Evolutionary conservation across 2,113 vertebrate genomes (phyloP).

Genomic region (Megaceryle maxima): DNA sequence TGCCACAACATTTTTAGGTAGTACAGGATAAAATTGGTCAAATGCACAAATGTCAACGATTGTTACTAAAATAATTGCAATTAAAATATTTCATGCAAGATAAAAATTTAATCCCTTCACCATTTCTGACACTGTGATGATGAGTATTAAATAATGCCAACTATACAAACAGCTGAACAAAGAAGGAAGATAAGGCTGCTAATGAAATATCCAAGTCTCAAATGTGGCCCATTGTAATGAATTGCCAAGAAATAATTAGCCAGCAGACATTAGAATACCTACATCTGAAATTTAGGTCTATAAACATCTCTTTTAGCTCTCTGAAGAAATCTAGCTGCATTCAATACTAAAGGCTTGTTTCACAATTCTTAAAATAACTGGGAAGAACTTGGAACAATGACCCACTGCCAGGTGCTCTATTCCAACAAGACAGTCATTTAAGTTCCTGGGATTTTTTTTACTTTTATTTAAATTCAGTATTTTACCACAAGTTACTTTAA

Average conservation of each 20-base stretch:
- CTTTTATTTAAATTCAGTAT: background rate
- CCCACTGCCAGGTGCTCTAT: background rate
- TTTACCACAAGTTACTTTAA: conserved; percentile 20
- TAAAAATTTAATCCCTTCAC: background rate
- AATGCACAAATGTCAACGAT: background rate
- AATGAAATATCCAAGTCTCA: conserved; percentile 3
- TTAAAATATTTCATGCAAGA: background rate
- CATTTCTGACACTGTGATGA: background rate
- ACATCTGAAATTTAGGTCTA: background rate
- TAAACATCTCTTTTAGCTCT: background rate
- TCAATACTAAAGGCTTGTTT: background rate
- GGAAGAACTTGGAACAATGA: background rate
- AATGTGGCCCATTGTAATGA: background rate
- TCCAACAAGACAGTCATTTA: background rate
- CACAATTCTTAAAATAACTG: conserved; percentile 3
- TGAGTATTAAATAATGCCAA: background rate
- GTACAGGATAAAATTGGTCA: background rate
- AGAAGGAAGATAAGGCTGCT: background rate
- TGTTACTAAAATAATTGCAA: background rate
- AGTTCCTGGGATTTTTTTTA: background rate
- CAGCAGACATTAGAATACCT: background rate
- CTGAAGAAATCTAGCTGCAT: background rate
- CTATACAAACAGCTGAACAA: background rate
- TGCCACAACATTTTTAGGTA: background rate
- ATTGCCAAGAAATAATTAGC: conserved; percentile 1